Evolutionary conservation across 2,888 invertebrate species (phyloP), one percentile per base, ranked within the genome.

Genomic region (Perizoma affinitatum): DNA sequence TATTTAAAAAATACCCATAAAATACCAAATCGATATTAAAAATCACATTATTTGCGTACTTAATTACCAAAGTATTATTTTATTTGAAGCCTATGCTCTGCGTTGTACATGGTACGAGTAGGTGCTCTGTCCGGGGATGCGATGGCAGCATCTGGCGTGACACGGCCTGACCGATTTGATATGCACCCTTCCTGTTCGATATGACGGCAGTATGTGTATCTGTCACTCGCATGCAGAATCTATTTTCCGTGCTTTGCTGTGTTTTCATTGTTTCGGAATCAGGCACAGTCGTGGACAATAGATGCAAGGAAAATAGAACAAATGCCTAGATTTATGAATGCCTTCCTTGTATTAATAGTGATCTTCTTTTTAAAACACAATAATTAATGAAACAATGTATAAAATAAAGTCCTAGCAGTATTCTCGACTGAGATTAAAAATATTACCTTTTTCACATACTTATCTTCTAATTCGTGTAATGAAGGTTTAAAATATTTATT

Each of bases 141-240:
- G 41, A 50, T 53, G 61, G 62, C 61, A 57, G 63, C 69, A 69
- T 69, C 85, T 87, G 88, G 75, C 71, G 67, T 78, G 84, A 86
- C 87, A 84, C 68, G 72, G 74, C 71, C 83, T 84, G 86, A 77
- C 85, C 85, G 82, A 86, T 89, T 89, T 87, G 84, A 84, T 88
- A 89, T 88, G 87, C 89, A 88, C 88, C 88, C 89, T 87, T 82
- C 84, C 71, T 69, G 76, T 71, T 74, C 75, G 73, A 75, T 75
- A 67, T 71, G 73, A 72, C 72, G 70, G 55, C 66, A 56, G 54
- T 68, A 62, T 67, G 66, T 67, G 66, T 68, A 61, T 63, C 70
- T 70, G 70, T 67, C 70, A 68, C 45, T 70, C 57, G 59, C 54
- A 67, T 46, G 52, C 56, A 44, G 45, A 48, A 58, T 62, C 65